A percentile compares a stretch with the other conserved stretches of the same genome.
Conservation (phyloP, 2,888 invertebrate species). For the Sinotaia quadrata region DNA sequence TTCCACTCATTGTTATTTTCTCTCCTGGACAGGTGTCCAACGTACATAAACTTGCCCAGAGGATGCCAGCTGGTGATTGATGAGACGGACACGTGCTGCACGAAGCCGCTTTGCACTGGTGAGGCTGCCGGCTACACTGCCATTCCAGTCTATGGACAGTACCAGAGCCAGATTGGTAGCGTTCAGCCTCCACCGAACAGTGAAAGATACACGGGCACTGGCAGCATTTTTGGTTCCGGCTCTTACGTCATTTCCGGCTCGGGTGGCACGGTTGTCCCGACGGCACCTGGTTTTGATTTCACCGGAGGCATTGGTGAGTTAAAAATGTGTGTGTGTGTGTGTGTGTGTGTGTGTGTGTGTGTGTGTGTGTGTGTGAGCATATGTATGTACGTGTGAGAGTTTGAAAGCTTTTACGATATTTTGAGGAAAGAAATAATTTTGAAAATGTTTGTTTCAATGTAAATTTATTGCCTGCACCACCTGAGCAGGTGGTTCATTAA, state of each 20-base stretch:
- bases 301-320: conserved; percentile 49
- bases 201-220: conserved; percentile 39
- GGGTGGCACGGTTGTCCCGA: conserved; percentile 37
- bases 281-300: conserved; percentile 35
- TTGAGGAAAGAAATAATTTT: not conserved
- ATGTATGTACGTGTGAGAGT: not conserved
- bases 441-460: not conserved
- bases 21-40: conserved; percentile 50
- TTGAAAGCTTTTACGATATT: too few relatives aligned
- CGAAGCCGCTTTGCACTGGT: conserved; percentile 52
- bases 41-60: conserved; percentile 48
- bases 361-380: not conserved
- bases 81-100: conserved; percentile 54
- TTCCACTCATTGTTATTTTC: not conserved
- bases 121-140: conserved; percentile 35
- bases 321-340: not conserved
- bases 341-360: not conserved
- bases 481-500: too few relatives aligned
- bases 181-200: conserved; percentile 24
- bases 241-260: conserved; percentile 37
- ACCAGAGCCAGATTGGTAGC: conserved; percentile 41
- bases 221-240: conserved; percentile 26
- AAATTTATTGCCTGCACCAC: not conserved
- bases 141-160: conserved; percentile 48
- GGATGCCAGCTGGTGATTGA: conserved; percentile 49